phyloP scores from a whole-genome alignment of 2,113 vertebrate genomes.

The Malurus alboscapulatus region DNA sequence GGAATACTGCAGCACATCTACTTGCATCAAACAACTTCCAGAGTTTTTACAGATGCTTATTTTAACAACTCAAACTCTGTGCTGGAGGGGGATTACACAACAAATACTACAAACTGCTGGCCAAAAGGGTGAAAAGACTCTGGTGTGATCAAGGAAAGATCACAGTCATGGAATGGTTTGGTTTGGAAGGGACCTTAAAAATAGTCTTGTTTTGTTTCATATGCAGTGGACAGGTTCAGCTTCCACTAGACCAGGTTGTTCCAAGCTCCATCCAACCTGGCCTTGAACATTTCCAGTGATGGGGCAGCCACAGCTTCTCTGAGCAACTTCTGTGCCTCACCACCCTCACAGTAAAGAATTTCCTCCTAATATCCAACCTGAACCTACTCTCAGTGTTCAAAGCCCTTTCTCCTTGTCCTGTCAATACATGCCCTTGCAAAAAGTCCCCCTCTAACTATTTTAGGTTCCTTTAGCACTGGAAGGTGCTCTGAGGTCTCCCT shows the following conservation, averaged over 20 bases:
- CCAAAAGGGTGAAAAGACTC: not conserved
- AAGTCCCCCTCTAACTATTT: not conserved
- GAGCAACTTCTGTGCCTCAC: not conserved
- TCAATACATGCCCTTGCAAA: not conserved
- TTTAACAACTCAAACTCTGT: not conserved
- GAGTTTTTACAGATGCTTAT: not conserved
- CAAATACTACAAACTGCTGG: not conserved
- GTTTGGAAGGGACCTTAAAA: no score
- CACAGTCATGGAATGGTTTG: not conserved
- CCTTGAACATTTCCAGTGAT: not conserved
- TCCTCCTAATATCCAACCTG: not conserved
- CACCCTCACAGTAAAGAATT: not conserved
- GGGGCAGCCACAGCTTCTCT: accelerated
- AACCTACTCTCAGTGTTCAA: not conserved
- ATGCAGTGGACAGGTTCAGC: not conserved
- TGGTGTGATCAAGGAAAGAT: not conserved
- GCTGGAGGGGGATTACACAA: not conserved
- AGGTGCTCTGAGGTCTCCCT: not conserved
- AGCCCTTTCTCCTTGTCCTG: not conserved
- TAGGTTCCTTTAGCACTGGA: not conserved
- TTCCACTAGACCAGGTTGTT: not conserved
- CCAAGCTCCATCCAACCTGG: not conserved
- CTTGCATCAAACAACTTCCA: not conserved
- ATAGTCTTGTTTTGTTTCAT: no score
- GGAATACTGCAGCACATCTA: not conserved